These are phyloP conservation scores for Gallinago paraguaiae DNA, from an alignment of 2,113 vertebrate species.

Conservation along the genomic window DNA sequence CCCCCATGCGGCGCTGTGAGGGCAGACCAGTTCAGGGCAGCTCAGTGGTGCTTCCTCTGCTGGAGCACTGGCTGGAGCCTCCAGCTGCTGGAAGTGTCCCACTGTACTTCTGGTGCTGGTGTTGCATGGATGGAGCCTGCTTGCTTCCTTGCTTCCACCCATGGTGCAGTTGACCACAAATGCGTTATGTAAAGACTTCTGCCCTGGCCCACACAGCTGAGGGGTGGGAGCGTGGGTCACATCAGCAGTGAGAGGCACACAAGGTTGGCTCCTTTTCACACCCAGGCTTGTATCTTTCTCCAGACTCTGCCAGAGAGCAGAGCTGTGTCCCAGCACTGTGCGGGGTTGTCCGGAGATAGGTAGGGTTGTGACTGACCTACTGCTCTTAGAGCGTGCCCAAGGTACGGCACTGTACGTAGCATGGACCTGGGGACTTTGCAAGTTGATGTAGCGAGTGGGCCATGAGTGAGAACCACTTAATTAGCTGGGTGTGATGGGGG, in stretches of 20 bases:
- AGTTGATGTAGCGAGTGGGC: not conserved
- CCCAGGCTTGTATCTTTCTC: not conserved
- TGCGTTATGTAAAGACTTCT: not conserved
- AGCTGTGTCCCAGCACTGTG: rapidly evolving
- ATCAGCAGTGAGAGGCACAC: not conserved
- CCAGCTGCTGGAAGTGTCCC: not conserved
- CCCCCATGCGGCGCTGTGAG: no score
- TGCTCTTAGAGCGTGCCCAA: rapidly evolving
- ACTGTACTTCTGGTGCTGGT: not conserved
- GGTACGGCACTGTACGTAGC: no score
- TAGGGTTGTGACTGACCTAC: rapidly evolving
- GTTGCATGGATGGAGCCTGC: rapidly evolving
- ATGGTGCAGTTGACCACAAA: rapidly evolving
- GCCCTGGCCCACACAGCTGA: not conserved
- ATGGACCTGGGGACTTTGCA: no score
- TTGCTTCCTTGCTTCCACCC: not conserved
- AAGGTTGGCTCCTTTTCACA: not conserved
- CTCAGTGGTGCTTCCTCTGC: rapidly evolving
- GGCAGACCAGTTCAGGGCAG: not conserved
- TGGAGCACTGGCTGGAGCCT: not conserved
- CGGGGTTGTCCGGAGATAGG: not conserved
- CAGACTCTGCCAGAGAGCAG: not conserved
- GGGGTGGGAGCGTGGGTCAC: not conserved
- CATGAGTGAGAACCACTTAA: not conserved
- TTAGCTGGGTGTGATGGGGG: no score